phyloP scores from a whole-genome alignment of 2,888 invertebrate species.

The Torymus tubicola region DNA sequence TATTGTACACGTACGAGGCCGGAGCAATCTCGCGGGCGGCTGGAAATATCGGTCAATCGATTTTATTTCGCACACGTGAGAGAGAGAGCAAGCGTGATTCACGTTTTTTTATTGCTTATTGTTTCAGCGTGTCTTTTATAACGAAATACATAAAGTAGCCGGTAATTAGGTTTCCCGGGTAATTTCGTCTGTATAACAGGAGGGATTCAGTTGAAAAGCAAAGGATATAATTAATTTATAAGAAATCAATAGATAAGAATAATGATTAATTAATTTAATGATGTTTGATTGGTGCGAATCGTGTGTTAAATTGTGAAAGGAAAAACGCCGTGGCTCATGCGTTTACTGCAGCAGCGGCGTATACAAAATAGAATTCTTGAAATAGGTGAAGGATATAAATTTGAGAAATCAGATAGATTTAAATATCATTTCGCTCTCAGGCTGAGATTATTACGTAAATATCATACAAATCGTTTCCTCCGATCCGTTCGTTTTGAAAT shows the following conservation, averaged over 20 bases:
- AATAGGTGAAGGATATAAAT: slow-evolving; percentile 34
- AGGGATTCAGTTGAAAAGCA: no score
- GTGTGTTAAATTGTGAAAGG: neutral
- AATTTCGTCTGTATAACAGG: no score
- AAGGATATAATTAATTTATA: no score
- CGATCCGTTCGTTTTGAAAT: slow-evolving; percentile 1
- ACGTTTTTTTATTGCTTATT: neutral
- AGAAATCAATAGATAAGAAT: no score
- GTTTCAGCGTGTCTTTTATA: neutral
- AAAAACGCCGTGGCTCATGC: no score
- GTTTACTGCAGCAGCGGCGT: no score
- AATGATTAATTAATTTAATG: no score
- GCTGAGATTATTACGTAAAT: slow-evolving; percentile 24
- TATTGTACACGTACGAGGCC: no score
- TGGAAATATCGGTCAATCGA: no score
- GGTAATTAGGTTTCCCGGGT: neutral
- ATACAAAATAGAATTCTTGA: slow-evolving; percentile 8
- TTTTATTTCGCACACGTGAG: no score
- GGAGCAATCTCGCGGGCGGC: no score
- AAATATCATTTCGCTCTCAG: slow-evolving; percentile 22
- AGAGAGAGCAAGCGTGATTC: no score
- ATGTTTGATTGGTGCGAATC: neutral
- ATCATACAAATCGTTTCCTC: slow-evolving; percentile 1
- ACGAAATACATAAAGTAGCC: neutral
- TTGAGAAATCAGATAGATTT: slow-evolving; percentile 15